A percentile compares a stretch with the other conserved stretches of the same genome.
Evolutionary conservation across 2,888 invertebrate genomes (phyloP).

Genomic region (Ashinkailepas kermadecensis): DNA sequence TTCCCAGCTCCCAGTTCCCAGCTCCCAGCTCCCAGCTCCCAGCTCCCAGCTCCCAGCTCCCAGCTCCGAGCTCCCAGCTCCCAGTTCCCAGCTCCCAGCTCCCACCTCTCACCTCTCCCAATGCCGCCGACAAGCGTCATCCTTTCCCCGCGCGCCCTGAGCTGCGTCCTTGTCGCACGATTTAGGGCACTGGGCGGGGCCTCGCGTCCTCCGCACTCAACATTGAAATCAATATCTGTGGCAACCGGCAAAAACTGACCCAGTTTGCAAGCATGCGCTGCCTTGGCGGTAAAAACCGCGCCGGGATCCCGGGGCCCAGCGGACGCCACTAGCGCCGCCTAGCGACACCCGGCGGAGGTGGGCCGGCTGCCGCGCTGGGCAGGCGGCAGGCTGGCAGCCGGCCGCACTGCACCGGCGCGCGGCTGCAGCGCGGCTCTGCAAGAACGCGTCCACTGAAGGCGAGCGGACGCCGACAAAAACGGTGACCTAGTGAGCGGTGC

Average conservation of each 20-base stretch:
- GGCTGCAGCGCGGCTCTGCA: background rate
- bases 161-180: background rate
- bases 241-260: background rate
- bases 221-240: slow-evolving; percentile 12
- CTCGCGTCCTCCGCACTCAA: slow-evolving; percentile 10
- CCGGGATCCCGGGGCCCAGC: background rate
- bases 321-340: background rate
- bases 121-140: too few species aligned
- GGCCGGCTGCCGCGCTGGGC: background rate
- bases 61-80: too few species aligned
- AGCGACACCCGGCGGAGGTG: background rate
- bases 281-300: background rate
- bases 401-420: background rate
- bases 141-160: too few species aligned
- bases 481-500: background rate
- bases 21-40: too few species aligned
- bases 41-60: too few species aligned
- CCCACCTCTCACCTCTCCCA: too few species aligned
- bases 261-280: background rate
- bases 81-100: too few species aligned
- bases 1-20: too few species aligned
- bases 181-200: background rate
- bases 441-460: background rate
- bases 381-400: background rate
- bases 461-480: background rate